Base-by-base conservation (phyloP, 1,140 invertebrate species). In the Scylla paramamosain region DNA sequence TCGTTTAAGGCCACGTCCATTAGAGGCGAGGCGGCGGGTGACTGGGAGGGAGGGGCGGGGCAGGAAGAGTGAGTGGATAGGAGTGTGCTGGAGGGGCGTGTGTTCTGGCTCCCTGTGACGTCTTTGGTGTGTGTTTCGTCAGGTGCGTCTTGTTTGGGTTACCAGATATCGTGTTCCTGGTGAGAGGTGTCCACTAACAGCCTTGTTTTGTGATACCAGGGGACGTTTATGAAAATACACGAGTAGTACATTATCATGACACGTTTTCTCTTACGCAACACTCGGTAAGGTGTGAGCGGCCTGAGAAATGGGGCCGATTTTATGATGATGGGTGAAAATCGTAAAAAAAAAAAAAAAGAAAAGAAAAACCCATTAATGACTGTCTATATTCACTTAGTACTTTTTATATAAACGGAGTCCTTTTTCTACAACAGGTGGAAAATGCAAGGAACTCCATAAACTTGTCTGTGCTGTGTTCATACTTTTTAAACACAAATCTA, bases 1-100 rank as follows among this genome's bases (percentile, higher is more conserved):
- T n/a, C 67, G 67, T 77, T 77, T 77, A 77, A 77, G 67, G 67
- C 25, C 67, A 77, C 67, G 67, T n/a, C 67, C 67, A 77, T 77
- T 77, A 77, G 87, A 8, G 12, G 32, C 6, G 8, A 1, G 10
- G 28, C 7, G 14, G 14, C 7, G 87, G 25, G 32, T 31, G 28
- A 25, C 6, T n/a, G 28, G 28, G 31, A 4, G 31, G 86, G 16
- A 32, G 86, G 20, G 86, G 16, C 14, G 87, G 87, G 25, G 31
- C 8, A 4, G 32, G 14, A 45, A 32, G 16, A 12, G 45, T 12
- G n/a, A 10, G 48, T 12, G 39, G 87, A 48, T 10, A 89, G 25
- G 67, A 77, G 67, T 25, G 8, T 39, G 39, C 1, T 39, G 67
- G 67, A 77, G 67, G 67, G n/a, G 67, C 2, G n/a, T 12, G 20